A percentile compares a stretch with the other conserved stretches of the same genome.
Conservation (phyloP, 2,797 vertebrate species). For the Cercopithecus neglectus region DNA sequence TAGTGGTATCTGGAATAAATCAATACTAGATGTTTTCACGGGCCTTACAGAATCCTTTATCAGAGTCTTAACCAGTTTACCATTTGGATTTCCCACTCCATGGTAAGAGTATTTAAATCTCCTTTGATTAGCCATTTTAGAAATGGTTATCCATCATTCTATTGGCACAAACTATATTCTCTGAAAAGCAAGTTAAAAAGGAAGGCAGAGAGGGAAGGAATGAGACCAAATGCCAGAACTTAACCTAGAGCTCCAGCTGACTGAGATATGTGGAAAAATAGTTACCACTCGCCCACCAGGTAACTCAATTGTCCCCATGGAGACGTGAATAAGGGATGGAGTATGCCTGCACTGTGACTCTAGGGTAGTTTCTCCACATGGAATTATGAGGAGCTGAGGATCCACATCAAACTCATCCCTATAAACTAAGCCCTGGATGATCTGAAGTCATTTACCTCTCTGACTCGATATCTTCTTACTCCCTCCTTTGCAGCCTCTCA, state of each 20-base stretch:
- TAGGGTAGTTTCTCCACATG: neutral
- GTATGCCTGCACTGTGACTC: neutral
- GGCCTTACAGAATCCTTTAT: neutral
- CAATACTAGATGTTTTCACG: neutral
- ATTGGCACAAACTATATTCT: neutral
- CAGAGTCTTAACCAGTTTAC: neutral
- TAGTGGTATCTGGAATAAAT: neutral
- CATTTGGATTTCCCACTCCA: neutral
- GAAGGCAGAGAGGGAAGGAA: neutral
- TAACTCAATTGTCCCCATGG: neutral
- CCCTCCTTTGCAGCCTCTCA: neutral
- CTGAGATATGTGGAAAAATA: rapidly evolving
- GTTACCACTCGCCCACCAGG: neutral
- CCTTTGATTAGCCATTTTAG: neutral
- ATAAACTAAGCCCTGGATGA: neutral
- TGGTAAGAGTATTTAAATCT: neutral
- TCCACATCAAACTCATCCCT: neutral
- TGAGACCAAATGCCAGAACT: neutral
- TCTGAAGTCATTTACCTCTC: neutral
- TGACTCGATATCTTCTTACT: rapidly evolving
- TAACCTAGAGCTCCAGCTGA: neutral
- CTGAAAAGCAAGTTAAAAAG: neutral
- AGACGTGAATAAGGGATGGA: neutral
- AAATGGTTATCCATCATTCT: neutral
- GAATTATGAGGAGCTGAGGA: neutral